phyloP scores from a whole-genome alignment of 1,140 invertebrate species.

The Eumaeus atala region DNA sequence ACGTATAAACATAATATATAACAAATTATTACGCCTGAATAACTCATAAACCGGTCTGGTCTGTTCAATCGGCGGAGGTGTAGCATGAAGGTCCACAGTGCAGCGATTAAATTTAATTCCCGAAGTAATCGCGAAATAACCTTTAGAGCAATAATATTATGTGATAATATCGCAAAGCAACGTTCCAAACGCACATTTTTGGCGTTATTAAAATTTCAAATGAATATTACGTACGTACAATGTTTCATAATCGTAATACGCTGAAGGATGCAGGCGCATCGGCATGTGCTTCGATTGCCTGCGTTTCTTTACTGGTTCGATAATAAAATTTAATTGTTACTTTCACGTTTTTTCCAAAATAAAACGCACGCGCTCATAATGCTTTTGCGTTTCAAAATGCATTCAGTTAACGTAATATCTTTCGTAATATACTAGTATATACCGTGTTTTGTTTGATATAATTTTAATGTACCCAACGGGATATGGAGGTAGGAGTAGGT shows the following conservation, averaged over 20 bases:
- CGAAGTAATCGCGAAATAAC: neutral
- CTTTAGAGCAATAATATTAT: neutral
- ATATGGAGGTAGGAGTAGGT: too few relatives aligned
- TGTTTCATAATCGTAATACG: constrained; percentile 38
- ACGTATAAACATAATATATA: constrained; percentile 1
- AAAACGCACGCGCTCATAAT: too few relatives aligned
- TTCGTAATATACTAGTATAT: neutral
- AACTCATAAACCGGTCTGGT: constrained; percentile 3
- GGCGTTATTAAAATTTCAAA: constrained; percentile 20
- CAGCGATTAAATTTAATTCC: neutral
- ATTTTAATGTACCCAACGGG: neutral
- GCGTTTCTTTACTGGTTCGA: constrained; percentile 39
- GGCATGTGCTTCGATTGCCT: constrained; percentile 62
- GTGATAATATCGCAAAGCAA: neutral
- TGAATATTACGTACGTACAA: constrained; percentile 25
- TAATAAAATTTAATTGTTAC: constrained; percentile 15
- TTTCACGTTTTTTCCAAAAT: neutral
- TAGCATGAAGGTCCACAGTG: constrained; percentile 11
- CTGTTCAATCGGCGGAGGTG: constrained; percentile 6
- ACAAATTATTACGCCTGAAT: neutral
- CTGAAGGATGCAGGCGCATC: constrained; percentile 28
- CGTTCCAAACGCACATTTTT: neutral
- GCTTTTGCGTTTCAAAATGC: too few relatives aligned
- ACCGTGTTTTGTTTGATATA: neutral
- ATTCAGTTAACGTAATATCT: too few relatives aligned